Percentiles rank a stretch among this genome's conserved stretches.
phyloP scores from a whole-genome alignment of 2,797 vertebrate species.

The Platyrinchus mystaceus region DNA sequence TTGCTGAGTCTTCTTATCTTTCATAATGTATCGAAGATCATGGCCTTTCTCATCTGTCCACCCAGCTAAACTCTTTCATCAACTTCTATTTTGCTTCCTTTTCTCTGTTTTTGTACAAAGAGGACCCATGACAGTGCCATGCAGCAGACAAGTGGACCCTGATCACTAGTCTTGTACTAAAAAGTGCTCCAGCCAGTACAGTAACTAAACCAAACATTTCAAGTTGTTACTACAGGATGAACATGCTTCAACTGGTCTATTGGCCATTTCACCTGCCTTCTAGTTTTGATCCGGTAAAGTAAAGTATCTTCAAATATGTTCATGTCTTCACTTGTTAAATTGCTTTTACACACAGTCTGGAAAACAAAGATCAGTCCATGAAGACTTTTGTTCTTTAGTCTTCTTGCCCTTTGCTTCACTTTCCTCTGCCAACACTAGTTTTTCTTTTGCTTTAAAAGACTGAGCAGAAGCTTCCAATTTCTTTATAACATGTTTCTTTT shows the following conservation, averaged over 20 bases:
- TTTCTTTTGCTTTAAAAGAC: neutral
- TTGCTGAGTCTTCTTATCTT: neutral
- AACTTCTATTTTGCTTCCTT: neutral
- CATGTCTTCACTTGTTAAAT: neutral
- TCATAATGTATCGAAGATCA: rapidly evolving
- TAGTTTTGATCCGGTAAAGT: slow-evolving; percentile 1
- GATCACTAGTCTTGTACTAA: neutral
- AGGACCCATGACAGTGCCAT: rapidly evolving
- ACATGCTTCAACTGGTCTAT: neutral
- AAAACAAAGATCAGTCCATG: neutral
- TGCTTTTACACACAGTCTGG: neutral
- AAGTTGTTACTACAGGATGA: neutral
- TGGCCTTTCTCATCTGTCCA: neutral
- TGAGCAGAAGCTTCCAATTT: slow-evolving; percentile 7
- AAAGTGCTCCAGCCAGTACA: neutral
- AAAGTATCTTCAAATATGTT: neutral
- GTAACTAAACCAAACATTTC: neutral
- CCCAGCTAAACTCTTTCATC: neutral
- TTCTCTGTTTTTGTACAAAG: neutral
- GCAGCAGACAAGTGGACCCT: neutral
- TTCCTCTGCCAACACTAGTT: neutral
- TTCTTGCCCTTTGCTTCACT: neutral
- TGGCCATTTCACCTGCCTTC: neutral
- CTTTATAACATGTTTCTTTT: neutral
- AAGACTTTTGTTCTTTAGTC: neutral